Conservation (phyloP, 2,113 vertebrate genomes). For the Prolemur simus region DNA sequence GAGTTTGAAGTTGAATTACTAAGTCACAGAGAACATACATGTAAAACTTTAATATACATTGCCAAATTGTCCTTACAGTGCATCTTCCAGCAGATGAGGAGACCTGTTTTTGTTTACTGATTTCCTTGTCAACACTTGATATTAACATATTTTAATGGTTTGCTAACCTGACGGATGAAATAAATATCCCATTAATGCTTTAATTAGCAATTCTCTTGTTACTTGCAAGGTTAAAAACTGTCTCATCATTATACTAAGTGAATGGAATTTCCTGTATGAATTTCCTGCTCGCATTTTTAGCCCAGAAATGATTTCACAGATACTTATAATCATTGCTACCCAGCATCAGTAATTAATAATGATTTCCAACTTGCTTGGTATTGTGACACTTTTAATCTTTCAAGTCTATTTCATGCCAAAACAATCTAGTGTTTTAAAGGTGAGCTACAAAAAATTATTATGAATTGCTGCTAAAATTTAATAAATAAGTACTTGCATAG, state of each 20-base stretch:
- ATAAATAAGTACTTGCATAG: neutral
- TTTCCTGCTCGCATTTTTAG: neutral
- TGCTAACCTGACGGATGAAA: neutral
- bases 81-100: neutral
- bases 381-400: neutral
- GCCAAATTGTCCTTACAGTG: neutral
- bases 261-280: neutral
- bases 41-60: neutral
- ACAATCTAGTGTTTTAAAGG: neutral
- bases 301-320: neutral
- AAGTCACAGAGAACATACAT: neutral
- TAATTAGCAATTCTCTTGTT: neutral
- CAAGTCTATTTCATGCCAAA: neutral
- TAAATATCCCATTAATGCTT: neutral
- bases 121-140: neutral
- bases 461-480: neutral
- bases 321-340: neutral
- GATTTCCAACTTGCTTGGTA: neutral
- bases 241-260: neutral
- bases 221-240: neutral
- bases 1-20: neutral
- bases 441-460: neutral
- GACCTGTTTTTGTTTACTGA: neutral
- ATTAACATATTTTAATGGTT: neutral
- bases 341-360: slow-evolving; percentile 17